Conservation (phyloP, 2,888 invertebrate species). For the Priocnemis perturbator region DNA sequence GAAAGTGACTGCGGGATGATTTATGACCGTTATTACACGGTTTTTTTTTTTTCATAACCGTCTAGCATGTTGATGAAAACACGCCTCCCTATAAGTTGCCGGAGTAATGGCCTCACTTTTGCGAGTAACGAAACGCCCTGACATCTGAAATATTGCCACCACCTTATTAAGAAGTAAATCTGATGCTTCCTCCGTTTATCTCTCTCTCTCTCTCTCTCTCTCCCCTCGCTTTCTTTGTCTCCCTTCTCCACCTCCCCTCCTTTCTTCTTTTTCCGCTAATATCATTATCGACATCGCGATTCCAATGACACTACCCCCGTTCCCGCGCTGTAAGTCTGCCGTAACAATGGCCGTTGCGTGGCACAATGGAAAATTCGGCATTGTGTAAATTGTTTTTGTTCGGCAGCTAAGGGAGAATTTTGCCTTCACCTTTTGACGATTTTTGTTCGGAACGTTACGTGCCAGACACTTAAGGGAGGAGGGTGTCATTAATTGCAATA, state of each 20-base stretch:
- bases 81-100: conserved; percentile 24
- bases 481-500: too few relatives aligned
- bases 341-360: too few relatives aligned
- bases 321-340: not conserved
- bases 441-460: too few relatives aligned
- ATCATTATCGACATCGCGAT: conserved; percentile 37
- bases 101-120: conserved; percentile 41
- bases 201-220: not conserved
- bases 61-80: conserved; percentile 47
- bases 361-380: too few relatives aligned
- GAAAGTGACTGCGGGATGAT: conserved; percentile 36
- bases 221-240: not conserved
- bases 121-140: conserved; percentile 44
- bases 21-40: conserved; percentile 36
- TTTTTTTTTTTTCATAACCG: conserved; percentile 15
- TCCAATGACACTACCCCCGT: not conserved
- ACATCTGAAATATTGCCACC: conserved; percentile 46
- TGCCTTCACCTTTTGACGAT: too few relatives aligned
- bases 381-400: too few relatives aligned
- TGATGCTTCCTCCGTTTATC: conserved; percentile 22
- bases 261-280: conserved; percentile 7
- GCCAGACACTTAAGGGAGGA: too few relatives aligned
- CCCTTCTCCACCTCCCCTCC: not conserved
- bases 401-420: not conserved
- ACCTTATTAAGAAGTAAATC: conserved; percentile 51